These are phyloP conservation scores for Streblospio benedicti DNA, from an alignment of 1,140 invertebrate species.

Conservation along the genomic window DNA sequence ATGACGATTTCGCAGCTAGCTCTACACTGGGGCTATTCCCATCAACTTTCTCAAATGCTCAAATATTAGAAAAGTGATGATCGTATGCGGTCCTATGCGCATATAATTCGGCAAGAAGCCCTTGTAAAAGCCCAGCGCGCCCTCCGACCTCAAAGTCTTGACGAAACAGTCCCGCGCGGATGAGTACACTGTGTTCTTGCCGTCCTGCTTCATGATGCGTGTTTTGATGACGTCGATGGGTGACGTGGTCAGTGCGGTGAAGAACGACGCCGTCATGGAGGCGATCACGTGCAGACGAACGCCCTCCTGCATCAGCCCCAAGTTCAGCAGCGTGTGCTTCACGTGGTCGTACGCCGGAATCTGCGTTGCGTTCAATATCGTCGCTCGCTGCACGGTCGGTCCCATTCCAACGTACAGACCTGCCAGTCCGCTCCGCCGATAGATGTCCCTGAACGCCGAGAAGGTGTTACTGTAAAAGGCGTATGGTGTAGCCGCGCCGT, in stretches of 20 bases:
- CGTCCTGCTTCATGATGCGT: conserved; percentile 29
- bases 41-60: conserved; percentile 27
- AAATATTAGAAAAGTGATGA: conserved; percentile 33
- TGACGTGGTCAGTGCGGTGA: conserved; percentile 28
- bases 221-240: conserved; percentile 34
- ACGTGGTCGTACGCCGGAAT: conserved; percentile 32
- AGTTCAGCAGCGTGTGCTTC: conserved; percentile 28
- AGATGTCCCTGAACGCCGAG: conserved; percentile 26
- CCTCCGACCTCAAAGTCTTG: no score
- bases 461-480: conserved; percentile 23
- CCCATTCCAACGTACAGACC: conserved; percentile 28
- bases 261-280: conserved; percentile 31
- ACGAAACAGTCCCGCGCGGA: no score
- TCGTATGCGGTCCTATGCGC: conserved; percentile 35
- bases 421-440: conserved; percentile 19
- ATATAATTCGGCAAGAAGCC: conserved; percentile 37
- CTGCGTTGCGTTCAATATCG: conserved; percentile 12
- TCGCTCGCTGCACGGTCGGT: conserved; percentile 28
- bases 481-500: no score
- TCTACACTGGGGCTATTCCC: conserved; percentile 28
- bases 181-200: no score
- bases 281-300: conserved; percentile 24
- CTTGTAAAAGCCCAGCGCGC: conserved; percentile 30
- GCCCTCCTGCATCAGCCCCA: conserved; percentile 25
- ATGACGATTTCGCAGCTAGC: no score